Conservation (phyloP, 2,113 vertebrate genomes). For the Epinephelus fuscoguttatus region DNA sequence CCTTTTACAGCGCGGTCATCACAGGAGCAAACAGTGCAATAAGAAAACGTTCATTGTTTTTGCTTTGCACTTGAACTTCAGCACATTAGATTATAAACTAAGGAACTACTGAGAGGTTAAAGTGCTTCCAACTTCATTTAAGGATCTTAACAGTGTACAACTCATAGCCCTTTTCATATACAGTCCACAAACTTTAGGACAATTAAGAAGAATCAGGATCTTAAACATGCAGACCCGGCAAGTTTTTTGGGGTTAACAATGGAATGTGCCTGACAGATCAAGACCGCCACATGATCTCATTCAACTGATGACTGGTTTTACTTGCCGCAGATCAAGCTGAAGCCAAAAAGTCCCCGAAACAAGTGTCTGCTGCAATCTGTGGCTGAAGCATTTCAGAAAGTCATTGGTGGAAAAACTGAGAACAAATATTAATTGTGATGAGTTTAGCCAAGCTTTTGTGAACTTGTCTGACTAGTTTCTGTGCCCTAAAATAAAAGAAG, state of each 20-base stretch:
- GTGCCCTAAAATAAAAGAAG: neutral
- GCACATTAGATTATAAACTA: neutral
- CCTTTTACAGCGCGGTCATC: conserved; percentile 2
- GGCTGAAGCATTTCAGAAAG: neutral
- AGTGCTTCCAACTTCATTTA: neutral
- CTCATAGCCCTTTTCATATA: neutral
- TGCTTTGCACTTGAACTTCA: neutral
- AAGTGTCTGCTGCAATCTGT: neutral
- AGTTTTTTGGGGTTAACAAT: neutral
- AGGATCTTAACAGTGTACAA: neutral
- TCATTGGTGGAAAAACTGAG: too few species aligned
- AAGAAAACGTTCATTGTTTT: neutral
- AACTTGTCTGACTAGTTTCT: neutral
- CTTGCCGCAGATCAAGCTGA: neutral
- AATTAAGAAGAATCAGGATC: neutral
- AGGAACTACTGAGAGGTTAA: neutral
- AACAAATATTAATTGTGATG: neutral
- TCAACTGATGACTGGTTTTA: neutral
- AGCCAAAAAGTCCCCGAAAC: neutral
- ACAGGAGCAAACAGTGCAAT: neutral
- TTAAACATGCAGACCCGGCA: neutral
- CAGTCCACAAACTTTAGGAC: neutral
- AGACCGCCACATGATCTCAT: neutral
- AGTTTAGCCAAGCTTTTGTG: neutral
- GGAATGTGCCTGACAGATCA: neutral